phyloP scores from a whole-genome alignment of 2,113 vertebrate species.

The Hypanus sabinus region DNA sequence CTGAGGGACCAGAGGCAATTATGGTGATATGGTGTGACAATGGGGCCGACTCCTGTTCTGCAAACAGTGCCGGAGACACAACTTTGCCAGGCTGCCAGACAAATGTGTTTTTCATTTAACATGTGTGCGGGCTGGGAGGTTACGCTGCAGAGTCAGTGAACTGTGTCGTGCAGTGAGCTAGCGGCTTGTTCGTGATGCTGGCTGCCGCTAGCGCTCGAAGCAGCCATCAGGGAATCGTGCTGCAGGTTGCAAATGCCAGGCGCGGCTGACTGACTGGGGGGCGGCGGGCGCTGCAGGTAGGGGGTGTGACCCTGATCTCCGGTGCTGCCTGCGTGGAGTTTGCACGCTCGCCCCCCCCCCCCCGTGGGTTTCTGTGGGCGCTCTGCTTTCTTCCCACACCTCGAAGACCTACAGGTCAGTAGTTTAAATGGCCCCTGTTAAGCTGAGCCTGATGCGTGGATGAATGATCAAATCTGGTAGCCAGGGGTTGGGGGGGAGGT shows the following conservation, averaged over 20 bases:
- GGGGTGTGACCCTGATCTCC: no score
- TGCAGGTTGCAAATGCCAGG: neutral
- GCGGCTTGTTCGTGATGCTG: neutral
- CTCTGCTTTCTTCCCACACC: no score
- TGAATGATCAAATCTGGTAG: no score
- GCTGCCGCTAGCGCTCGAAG: neutral
- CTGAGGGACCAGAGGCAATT: neutral
- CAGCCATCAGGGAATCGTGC: neutral
- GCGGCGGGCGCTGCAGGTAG: no score
- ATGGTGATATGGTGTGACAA: neutral
- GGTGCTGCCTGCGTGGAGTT: no score
- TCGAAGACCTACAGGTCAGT: no score
- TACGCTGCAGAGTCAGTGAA: neutral
- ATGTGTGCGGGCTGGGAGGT: neutral
- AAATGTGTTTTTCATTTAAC: neutral
- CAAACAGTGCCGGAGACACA: neutral
- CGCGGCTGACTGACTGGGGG: no score
- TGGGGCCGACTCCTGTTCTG: neutral
- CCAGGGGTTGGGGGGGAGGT: no score
- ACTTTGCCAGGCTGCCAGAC: neutral
- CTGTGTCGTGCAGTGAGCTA: neutral
- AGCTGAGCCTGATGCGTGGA: no score
- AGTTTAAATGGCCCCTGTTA: no score
- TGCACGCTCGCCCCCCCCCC: no score
- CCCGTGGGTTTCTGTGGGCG: no score